These are phyloP conservation scores for Silurus lanzhouensis DNA, from an alignment of 2,797 vertebrate genomes.

Conservation along the genomic window DNA sequence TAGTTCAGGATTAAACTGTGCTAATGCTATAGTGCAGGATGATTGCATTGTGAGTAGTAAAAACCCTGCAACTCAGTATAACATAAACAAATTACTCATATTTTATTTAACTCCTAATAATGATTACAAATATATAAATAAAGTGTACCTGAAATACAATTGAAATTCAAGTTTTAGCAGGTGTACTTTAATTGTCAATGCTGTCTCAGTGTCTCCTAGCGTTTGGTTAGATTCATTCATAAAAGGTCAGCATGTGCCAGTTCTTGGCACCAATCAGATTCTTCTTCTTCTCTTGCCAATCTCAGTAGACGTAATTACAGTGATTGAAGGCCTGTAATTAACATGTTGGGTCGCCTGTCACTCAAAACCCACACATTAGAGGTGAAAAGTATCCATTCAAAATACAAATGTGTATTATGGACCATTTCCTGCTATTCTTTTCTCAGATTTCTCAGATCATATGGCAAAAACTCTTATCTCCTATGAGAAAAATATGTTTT, in stretches of 20 bases:
- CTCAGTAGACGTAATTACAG: conserved; percentile 56
- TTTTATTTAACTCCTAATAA: not conserved
- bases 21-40: conserved; percentile 31
- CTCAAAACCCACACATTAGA: conserved; percentile 46
- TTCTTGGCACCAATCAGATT: conserved; percentile 49
- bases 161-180: conserved; percentile 38
- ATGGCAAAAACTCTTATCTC: conserved; percentile 26
- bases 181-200: conserved; percentile 38
- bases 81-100: conserved; percentile 4
- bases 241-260: conserved; percentile 51
- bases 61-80: not conserved
- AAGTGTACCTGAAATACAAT: conserved; percentile 27
- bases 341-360: conserved; percentile 56
- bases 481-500: not conserved
- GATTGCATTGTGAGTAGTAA: not conserved
- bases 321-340: conserved; percentile 59
- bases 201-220: conserved; percentile 42
- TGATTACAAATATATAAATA: conserved; percentile 6
- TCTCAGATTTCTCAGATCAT: conserved; percentile 2
- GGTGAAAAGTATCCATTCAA: conserved; percentile 42
- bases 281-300: conserved; percentile 51
- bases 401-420: conserved; percentile 43
- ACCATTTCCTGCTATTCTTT: not conserved
- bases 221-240: conserved; percentile 50
- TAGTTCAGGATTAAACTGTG: conserved; percentile 34